These are phyloP conservation scores for Periphyllus acericola DNA, from an alignment of 2,888 invertebrate species.

Conservation along the genomic window DNA sequence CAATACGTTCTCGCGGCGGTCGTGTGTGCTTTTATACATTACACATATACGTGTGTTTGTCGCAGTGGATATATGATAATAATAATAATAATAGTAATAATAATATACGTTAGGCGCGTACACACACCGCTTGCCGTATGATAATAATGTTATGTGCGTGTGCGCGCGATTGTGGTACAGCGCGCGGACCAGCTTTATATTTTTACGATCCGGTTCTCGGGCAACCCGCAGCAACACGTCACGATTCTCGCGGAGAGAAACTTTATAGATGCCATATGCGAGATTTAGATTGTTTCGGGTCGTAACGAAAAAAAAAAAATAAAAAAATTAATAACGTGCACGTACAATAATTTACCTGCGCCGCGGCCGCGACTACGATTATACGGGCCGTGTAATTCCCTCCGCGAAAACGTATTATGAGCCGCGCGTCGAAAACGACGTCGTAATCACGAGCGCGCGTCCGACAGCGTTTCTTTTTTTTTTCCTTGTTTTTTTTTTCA, in stretches of 20 bases:
- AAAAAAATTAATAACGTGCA: background rate
- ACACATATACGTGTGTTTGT: background rate
- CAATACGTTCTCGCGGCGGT: background rate
- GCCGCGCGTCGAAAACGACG: background rate
- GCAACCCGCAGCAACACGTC: slow-evolving; percentile 11
- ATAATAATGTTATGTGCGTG: background rate
- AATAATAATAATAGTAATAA: background rate
- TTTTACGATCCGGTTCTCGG: slow-evolving; percentile 31
- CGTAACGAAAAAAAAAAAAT: slow-evolving; percentile 2
- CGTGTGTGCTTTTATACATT: too few species aligned
- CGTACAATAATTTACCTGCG: background rate
- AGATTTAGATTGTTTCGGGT: slow-evolving; percentile 16
- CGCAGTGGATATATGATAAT: too few species aligned
- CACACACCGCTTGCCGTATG: background rate
- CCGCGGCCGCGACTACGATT: background rate
- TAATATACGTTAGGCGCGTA: background rate
- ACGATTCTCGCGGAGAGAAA: slow-evolving; percentile 34
- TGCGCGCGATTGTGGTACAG: too few species aligned
- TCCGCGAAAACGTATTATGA: background rate
- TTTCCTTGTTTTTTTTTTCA: too few species aligned
- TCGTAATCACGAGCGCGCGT: background rate
- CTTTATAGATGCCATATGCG: slow-evolving; percentile 1
- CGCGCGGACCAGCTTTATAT: background rate
- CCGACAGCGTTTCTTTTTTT: background rate
- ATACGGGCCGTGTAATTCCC: background rate